phyloP scores from a whole-genome alignment of 2,888 invertebrate genomes.

The Micoletzkya japonica region DNA sequence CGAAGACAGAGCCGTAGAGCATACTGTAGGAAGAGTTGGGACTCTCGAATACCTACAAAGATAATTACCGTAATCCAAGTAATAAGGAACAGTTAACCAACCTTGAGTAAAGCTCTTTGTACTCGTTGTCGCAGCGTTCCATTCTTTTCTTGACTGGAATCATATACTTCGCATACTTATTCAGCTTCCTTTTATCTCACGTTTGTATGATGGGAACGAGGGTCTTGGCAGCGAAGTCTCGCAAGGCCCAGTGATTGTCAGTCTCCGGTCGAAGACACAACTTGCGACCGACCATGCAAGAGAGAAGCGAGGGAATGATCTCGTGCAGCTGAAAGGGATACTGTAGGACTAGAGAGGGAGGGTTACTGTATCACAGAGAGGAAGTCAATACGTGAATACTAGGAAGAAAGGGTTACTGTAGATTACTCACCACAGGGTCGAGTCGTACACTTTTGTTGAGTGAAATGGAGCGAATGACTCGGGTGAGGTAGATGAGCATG shows the following conservation, averaged over 20 bases:
- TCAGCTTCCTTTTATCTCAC: not conserved
- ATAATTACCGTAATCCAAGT: not conserved
- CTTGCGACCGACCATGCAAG: constrained; percentile 40
- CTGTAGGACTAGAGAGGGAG: not conserved
- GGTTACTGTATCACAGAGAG: too few species aligned
- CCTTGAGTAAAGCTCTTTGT: constrained; percentile 1
- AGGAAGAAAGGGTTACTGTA: not conserved
- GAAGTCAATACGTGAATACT: too few species aligned
- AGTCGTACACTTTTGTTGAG: constrained; percentile 38
- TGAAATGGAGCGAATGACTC: constrained; percentile 36
- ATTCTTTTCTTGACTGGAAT: constrained; percentile 1
- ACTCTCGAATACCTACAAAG: constrained; percentile 23
- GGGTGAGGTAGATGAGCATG: constrained; percentile 43
- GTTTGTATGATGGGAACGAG: constrained; percentile 32
- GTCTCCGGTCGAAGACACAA: constrained; percentile 39
- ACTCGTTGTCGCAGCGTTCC: constrained; percentile 6
- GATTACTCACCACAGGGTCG: constrained; percentile 35
- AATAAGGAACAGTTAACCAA: not conserved
- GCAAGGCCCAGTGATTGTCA: constrained; percentile 48
- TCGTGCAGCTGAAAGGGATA: constrained; percentile 41
- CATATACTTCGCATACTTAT: not conserved
- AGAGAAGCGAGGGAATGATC: constrained; percentile 41
- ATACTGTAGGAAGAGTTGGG: constrained; percentile 30
- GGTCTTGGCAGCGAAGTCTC: constrained; percentile 45
- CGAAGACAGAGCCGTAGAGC: constrained; percentile 32